Conservation (phyloP, 2,113 vertebrate species). For the Neotoma lepida region DNA sequence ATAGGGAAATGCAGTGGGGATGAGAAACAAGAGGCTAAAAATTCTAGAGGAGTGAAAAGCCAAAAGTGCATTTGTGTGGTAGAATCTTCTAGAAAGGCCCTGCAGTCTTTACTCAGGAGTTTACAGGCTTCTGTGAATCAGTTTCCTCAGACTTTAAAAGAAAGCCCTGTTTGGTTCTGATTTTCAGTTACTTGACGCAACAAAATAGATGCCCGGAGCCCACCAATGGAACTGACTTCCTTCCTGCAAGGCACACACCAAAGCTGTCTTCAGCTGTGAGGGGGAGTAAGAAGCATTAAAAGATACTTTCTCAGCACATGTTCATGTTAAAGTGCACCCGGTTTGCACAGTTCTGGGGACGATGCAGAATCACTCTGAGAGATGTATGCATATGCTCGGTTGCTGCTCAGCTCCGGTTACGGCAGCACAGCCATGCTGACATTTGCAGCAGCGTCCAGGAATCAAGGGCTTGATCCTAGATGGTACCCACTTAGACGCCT, state of each 20-base stretch:
- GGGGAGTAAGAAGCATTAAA: rapidly evolving
- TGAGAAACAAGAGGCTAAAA: background rate
- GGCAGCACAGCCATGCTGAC: rapidly evolving
- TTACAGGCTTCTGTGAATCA: rapidly evolving
- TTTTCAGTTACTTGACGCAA: background rate
- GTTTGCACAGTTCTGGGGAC: background rate
- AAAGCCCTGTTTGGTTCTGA: background rate
- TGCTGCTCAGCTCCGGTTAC: background rate
- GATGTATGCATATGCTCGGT: background rate
- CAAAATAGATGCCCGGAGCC: background rate
- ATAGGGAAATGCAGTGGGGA: background rate
- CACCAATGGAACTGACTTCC: background rate
- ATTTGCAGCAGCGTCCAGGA: rapidly evolving
- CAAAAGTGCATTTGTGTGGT: background rate
- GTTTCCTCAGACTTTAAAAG: background rate
- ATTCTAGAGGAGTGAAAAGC: background rate
- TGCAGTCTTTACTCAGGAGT: background rate
- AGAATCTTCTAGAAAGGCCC: background rate
- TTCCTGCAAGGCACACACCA: background rate
- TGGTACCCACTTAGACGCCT: background rate
- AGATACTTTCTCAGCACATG: background rate
- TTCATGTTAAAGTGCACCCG: background rate
- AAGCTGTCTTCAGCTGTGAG: background rate
- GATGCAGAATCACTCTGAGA: background rate
- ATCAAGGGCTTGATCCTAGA: rapidly evolving